Evolutionary conservation across 1,140 invertebrate genomes (phyloP), one percentile per base, ranked within the genome.

Genomic region (Antheraea pernyi): DNA sequence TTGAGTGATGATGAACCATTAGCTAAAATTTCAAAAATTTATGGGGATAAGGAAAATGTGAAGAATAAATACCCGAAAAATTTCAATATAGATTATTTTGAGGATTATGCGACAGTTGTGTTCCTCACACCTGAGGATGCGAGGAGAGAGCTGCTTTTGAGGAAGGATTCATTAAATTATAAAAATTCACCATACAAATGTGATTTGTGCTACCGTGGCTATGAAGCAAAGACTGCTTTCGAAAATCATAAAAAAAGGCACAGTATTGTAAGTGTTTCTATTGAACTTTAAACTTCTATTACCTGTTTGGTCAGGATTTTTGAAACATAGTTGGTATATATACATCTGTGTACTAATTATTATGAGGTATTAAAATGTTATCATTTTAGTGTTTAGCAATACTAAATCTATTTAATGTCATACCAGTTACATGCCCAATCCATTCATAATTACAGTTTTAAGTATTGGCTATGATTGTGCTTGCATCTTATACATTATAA

Each of bases 131-230:
- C 68, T 10, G 65, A 75, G 42, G 70, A 75, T 62, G 74, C 74
- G n/a, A 68, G 39, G 30, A 72, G 60, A 10, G 74, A 75, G 62
- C 18, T 75, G 0, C 65, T 70, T 0, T 48, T 67, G 30, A 72
- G 74, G 68, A 75, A 72, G 42, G 74, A 75, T 36, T 65, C 68
- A n/a, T 67, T 16, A 19, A 75, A 72, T 61, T 75, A 75, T 60
- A 75, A 75, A 59, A 66, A 8, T 5, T 69, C 48, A 0, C 65
- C 65, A 19, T 72, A 69, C 39, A 75, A 75, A 53, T 75, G 70
- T 68, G 66, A 75, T 48, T 18, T 70, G 3, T 75, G 74, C 46
- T 75, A 67, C 46, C 69, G 65, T 46, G 74, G 74, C 0, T 75
- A 67, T 68, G 68, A 70, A 48, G 68, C 58, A 4, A 67, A 75